phyloP scores from a whole-genome alignment of 2,888 invertebrate species.

The Leptopilina syphax region DNA sequence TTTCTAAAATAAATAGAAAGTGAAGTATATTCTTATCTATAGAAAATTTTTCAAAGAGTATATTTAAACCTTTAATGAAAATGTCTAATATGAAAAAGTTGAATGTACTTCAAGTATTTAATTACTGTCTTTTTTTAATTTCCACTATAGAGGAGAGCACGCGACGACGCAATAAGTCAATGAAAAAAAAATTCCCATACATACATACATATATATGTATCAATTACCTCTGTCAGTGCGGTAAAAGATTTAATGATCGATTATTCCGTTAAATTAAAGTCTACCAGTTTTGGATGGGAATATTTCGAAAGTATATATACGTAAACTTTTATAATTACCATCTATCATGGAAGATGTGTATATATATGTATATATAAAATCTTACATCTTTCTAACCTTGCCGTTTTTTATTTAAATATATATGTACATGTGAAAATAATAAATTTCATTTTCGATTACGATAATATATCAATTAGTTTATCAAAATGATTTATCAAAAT shows the following conservation, averaged over 20 bases:
- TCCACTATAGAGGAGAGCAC: neutral
- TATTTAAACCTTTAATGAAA: neutral
- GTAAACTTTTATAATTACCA: constrained; percentile 18
- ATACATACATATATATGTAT: neutral
- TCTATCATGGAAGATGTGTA: neutral
- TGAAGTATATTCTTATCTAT: neutral
- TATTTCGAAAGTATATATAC: constrained; percentile 12
- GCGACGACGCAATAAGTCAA: neutral
- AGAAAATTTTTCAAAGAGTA: neutral
- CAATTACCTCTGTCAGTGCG: constrained; percentile 30
- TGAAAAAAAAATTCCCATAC: constrained; percentile 9
- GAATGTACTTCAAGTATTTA: constrained; percentile 6
- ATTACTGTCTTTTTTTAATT: constrained; percentile 34
- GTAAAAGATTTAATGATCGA: constrained; percentile 28
- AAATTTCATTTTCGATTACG: too few relatives aligned
- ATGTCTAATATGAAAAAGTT: constrained; percentile 18
- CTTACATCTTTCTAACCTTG: neutral
- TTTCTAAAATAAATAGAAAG: neutral
- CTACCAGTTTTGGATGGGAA: neutral
- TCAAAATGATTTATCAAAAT: too few relatives aligned
- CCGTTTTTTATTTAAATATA: neutral
- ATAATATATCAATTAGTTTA: too few relatives aligned
- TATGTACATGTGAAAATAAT: too few relatives aligned
- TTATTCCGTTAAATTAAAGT: constrained; percentile 34
- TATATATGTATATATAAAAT: neutral